These are phyloP conservation scores for Pelochelys cantorii DNA, from an alignment of 2,797 vertebrate genomes.

Conservation along the genomic window DNA sequence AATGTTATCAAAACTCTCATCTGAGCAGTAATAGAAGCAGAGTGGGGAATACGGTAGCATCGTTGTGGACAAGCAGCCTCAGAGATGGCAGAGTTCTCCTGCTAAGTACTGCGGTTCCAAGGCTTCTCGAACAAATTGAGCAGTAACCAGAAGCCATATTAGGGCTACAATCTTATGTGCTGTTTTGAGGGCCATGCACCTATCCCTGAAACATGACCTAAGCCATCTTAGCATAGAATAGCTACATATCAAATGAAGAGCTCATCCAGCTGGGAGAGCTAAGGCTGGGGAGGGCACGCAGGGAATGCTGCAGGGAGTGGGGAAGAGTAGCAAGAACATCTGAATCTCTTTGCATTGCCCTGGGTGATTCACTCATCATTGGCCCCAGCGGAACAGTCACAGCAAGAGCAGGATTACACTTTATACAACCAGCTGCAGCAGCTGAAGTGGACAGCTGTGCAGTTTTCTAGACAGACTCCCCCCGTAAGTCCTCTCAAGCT, in stretches of 20 bases:
- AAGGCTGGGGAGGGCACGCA: fast-evolving
- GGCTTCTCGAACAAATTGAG: fast-evolving
- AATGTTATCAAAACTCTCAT: background rate
- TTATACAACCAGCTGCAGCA: too few relatives aligned
- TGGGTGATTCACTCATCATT: background rate
- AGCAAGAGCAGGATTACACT: background rate
- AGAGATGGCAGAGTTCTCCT: fast-evolving
- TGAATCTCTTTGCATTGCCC: background rate
- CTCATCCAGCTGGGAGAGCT: fast-evolving
- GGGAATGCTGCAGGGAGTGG: fast-evolving
- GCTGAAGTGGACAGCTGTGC: too few relatives aligned
- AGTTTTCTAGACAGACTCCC: too few relatives aligned
- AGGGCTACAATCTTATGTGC: background rate
- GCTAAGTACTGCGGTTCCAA: fast-evolving
- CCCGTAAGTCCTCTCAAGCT: too few relatives aligned
- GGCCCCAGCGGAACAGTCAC: too few relatives aligned
- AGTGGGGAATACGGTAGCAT: fast-evolving
- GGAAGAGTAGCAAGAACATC: background rate
- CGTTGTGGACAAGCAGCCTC: fast-evolving
- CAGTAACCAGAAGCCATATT: background rate
- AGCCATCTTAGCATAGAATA: background rate
- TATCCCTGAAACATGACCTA: background rate
- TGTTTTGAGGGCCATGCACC: background rate
- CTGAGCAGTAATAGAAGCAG: fast-evolving
- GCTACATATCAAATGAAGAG: background rate